Evolutionary conservation across 2,113 vertebrate species (phyloP), one percentile per base, ranked within the genome.

Genomic region (Menidia beryllina): DNA sequence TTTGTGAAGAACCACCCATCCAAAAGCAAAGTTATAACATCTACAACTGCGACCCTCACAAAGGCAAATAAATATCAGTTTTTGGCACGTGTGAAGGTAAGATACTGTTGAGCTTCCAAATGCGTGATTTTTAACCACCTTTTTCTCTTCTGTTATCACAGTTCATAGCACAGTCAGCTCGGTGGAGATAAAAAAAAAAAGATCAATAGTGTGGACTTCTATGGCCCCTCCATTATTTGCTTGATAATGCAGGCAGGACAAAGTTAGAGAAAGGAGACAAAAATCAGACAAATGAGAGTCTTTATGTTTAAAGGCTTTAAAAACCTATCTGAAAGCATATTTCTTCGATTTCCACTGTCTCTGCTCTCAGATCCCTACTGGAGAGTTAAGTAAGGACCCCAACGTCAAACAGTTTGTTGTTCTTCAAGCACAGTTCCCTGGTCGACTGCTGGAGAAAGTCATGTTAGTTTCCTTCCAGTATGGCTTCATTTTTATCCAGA

Each of bases 81-180:
- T 2, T 56, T 92, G 0, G 79, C 59, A 4, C 86, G 95, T 78
- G 79, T 99, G 19, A 82, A 2, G 43, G 90, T 91, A 4, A 61
- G 11, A 41, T 1, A 57, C 10, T 21, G 13, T 1, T 17, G 1
- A 34, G 10, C 30, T 34, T 34, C 7, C 30, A 8, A 34, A 34
- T 34, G 10, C 30, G 26, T 20, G 5, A 10, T 23, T 23, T 24
- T 24, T 19, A 2, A 39, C 7, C 12, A n/a, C 3, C 24, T 13
- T 34, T 34, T 34, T 34, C 10, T 34, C 10, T 34, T 34, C 30
- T 34, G 30, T 5, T 34, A 10, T 10, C 30, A 34, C 2, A 34
- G 30, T 5, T 34, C 30, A 34, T 1, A 34, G 30, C 5, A 8
- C 30, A 34, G 30, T 34, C 10, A 34, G 30, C 7, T 34, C 7